Conservation (phyloP, 2,797 vertebrate species). For the Hemitrygon akajei region DNA sequence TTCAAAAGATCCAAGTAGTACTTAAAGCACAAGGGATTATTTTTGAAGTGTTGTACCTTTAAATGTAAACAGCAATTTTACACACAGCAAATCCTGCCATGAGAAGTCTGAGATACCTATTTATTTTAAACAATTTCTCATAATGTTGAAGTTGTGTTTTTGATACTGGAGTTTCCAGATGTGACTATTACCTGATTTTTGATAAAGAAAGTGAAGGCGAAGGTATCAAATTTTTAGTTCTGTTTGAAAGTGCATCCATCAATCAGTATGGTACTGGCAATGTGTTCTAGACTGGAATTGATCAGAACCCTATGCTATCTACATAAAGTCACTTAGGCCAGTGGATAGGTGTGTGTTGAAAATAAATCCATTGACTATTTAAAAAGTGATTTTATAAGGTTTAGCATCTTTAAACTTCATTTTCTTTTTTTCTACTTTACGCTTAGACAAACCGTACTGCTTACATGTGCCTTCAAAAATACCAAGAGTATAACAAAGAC, state of each 20-base stretch:
- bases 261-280: not conserved
- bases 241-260: not conserved
- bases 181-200: not conserved
- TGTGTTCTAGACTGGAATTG: not conserved
- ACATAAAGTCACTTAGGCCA: not conserved
- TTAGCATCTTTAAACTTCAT: not conserved
- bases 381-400: not conserved
- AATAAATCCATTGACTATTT: not conserved
- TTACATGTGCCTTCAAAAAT: constrained; percentile 89
- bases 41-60: not conserved
- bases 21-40: not conserved
- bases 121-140: not conserved
- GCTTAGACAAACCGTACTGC: constrained; percentile 73
- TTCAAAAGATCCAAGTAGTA: not conserved
- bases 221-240: no score
- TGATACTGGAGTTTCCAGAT: no score
- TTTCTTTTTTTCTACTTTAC: no score
- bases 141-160: not conserved
- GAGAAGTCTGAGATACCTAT: not conserved
- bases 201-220: not conserved
- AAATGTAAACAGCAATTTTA: not conserved
- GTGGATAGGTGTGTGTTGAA: not conserved
- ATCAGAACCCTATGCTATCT: not conserved
- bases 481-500: constrained; percentile 67
- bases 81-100: not conserved